Evolutionary conservation across 2,113 vertebrate genomes (phyloP), one percentile per base, ranked within the genome.

Genomic region (Psephotus haematonotus): DNA sequence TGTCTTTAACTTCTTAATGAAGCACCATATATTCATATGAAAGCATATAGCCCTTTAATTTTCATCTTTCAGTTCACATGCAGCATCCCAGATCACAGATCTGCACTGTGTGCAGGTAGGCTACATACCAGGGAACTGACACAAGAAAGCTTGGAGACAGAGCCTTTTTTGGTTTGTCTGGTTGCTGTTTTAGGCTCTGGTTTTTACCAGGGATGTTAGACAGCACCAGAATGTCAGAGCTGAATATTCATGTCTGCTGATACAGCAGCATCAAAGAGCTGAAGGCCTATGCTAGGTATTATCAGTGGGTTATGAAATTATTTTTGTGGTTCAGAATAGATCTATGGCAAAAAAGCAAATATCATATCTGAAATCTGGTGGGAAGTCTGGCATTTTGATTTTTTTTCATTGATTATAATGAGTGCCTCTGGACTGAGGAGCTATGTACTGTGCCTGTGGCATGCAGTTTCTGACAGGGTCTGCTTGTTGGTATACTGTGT

Each of bases 61-160:
- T 60, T 46, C 43, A 35, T 20, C 78, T 74, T 57, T 43, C 1
- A 2, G 11, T 28, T 82, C 46, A 2, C 6, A 2, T 2, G 39
- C 35, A 33, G 6, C 81, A 31, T 20, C 33, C 49, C 49, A 23
- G n/a, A 25, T 1, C 62, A 35, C 63, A 47, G 62, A 10, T 31
- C 39, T 43, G 24, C 8, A 4, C 65, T 37, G 17, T 9, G 4
- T 10, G 35, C 35, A 27, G 52, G 25, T 29, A 14, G 35, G 39
- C 22, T 50, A 28, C 0, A 0, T 10, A 53, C 11, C 59, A 46
- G 64, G 49, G 64, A 49, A 22, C 12, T 29, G 62, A 4, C 7
- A 6, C 0, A 9, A 28, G 33, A 47, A 29, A 39, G 11, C 44
- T 62, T 17, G 43, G 60, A 70, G 82, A 17, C 17, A 82, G 41